Evolutionary conservation across 2,113 vertebrate species (phyloP).

Genomic region (Oncorhynchus keta): DNA sequence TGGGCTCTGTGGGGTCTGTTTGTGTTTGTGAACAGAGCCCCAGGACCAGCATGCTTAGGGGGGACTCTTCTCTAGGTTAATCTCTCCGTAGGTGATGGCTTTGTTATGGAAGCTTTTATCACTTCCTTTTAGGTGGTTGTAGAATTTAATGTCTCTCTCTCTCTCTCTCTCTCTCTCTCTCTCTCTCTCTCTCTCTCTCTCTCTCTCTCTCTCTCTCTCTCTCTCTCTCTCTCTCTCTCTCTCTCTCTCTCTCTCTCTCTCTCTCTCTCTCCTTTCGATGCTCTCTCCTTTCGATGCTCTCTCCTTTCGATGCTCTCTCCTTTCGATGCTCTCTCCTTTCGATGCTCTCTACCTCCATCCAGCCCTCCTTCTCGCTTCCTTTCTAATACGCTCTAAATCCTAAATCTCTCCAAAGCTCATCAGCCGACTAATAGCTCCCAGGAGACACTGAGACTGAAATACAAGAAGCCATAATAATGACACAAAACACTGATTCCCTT

Average conservation of each 20-base stretch:
- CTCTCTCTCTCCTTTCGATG: not conserved
- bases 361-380: not conserved
- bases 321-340: not conserved
- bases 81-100: no score
- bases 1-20: no score
- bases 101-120: no score
- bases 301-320: no score
- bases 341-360: not conserved
- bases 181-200: not conserved
- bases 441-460: conserved; percentile 21
- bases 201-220: not conserved
- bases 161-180: not conserved
- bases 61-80: no score
- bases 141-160: not conserved
- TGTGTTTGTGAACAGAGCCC: no score
- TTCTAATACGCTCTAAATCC: conserved; percentile 57
- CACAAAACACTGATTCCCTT: conserved; percentile 1
- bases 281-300: not conserved
- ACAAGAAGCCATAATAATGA: conserved; percentile 6
- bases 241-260: not conserved
- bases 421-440: conserved; percentile 49
- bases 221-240: not conserved
- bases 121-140: no score
- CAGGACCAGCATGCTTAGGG: no score
- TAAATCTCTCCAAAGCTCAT: conserved; percentile 62